Percentiles rank a stretch among this genome's conserved stretches.
Conservation (phyloP, 2,797 vertebrate species). For the Agapornis canus region DNA sequence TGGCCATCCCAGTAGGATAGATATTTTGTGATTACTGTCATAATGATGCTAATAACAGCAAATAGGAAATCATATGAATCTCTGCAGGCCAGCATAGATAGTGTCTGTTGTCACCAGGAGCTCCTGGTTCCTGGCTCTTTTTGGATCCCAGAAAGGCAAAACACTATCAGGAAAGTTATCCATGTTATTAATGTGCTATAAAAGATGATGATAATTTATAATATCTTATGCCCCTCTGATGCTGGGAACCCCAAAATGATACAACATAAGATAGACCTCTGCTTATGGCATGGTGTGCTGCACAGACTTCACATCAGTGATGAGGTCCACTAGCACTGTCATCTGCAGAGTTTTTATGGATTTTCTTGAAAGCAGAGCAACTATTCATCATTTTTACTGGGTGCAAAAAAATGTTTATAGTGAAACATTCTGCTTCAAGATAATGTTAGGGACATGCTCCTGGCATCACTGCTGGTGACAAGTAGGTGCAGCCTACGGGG, state of each 20-base stretch:
- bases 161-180: not conserved
- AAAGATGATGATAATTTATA: not conserved
- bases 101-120: not conserved
- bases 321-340: not conserved
- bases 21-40: constrained; percentile 71
- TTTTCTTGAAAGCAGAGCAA: not conserved
- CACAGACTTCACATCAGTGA: not conserved
- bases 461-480: not conserved
- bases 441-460: not conserved
- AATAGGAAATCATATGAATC: constrained; percentile 72
- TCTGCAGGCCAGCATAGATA: constrained; percentile 69
- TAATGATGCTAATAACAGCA: constrained; percentile 65
- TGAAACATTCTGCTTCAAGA: not conserved
- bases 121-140: not conserved
- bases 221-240: not conserved
- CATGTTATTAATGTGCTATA: not conserved
- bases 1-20: constrained; percentile 84
- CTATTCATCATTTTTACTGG: not conserved
- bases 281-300: not conserved
- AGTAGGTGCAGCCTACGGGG: not conserved
- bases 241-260: not conserved
- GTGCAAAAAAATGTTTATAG: not conserved
- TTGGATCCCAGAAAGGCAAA: not conserved
- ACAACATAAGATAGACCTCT: not conserved
- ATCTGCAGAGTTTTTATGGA: not conserved